These are phyloP conservation scores for Spea bombifrons DNA, from an alignment of 2,113 vertebrate genomes.

Conservation along the genomic window DNA sequence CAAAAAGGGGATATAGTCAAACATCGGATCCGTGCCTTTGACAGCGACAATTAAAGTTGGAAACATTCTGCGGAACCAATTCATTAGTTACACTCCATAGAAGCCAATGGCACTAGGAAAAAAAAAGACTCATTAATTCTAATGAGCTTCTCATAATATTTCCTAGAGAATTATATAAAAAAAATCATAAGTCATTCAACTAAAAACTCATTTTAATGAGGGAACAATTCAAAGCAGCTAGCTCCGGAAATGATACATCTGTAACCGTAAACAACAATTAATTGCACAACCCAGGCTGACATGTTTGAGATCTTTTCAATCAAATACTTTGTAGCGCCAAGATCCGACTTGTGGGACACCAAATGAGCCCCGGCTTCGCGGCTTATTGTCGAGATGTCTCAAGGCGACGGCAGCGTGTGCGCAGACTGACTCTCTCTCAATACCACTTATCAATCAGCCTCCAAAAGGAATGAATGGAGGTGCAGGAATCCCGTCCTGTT, in stretches of 20 bases:
- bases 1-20: too few species aligned
- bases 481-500: too few species aligned
- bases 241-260: constrained; percentile 27
- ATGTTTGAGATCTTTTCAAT: constrained; percentile 25
- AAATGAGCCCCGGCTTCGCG: background rate
- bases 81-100: constrained; percentile 39
- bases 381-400: background rate
- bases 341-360: background rate
- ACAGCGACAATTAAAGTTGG: background rate
- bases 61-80: constrained; percentile 9
- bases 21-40: background rate
- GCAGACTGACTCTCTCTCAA: too few species aligned
- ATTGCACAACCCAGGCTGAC: constrained; percentile 13
- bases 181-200: constrained; percentile 19
- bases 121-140: constrained; percentile 34
- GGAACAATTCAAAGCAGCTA: constrained; percentile 27
- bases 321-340: constrained; percentile 9
- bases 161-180: background rate
- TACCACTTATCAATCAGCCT: too few species aligned
- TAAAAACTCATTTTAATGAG: constrained; percentile 41
- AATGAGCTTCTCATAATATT: constrained; percentile 28
- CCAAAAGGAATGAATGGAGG: too few species aligned
- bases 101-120: background rate
- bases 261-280: constrained; percentile 38
- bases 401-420: too few species aligned